Conservation (phyloP, 2,888 invertebrate species). For the Tiphia femorata region DNA sequence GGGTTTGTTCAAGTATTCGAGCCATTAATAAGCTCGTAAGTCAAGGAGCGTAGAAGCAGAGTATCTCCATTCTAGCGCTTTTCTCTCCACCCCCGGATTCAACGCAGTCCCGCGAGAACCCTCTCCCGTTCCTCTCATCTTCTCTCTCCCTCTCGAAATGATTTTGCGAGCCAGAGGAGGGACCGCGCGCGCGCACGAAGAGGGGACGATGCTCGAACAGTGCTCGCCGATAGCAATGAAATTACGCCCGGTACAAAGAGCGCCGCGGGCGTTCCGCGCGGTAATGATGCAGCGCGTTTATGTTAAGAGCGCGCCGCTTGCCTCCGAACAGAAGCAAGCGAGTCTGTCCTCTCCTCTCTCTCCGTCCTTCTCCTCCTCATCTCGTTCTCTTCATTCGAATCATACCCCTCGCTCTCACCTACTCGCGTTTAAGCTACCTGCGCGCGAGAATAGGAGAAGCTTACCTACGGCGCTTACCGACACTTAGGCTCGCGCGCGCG, state of each 20-base stretch:
- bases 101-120: conserved; percentile 12
- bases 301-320: conserved; percentile 50
- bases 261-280: conserved; percentile 54
- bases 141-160: too few species aligned
- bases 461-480: background rate
- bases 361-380: too few species aligned
- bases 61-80: too few species aligned
- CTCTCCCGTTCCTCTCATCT: background rate
- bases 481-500: background rate
- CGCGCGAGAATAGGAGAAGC: too few species aligned
- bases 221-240: conserved; percentile 58
- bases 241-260: conserved; percentile 59
- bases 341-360: background rate
- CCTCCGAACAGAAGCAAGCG: conserved; percentile 52
- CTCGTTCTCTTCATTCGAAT: too few species aligned
- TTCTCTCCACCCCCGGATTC: conserved; percentile 5
- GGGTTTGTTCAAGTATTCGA: too few species aligned
- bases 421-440: too few species aligned
- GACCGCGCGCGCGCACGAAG: too few species aligned
- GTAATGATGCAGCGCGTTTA: conserved; percentile 62
- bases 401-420: too few species aligned
- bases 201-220: too few species aligned
- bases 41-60: conserved; percentile 22
- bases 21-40: conserved; percentile 17
- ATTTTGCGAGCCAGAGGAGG: too few species aligned